Evolutionary conservation across 2,113 vertebrate genomes (phyloP).

Genomic region (Albula goreensis): DNA sequence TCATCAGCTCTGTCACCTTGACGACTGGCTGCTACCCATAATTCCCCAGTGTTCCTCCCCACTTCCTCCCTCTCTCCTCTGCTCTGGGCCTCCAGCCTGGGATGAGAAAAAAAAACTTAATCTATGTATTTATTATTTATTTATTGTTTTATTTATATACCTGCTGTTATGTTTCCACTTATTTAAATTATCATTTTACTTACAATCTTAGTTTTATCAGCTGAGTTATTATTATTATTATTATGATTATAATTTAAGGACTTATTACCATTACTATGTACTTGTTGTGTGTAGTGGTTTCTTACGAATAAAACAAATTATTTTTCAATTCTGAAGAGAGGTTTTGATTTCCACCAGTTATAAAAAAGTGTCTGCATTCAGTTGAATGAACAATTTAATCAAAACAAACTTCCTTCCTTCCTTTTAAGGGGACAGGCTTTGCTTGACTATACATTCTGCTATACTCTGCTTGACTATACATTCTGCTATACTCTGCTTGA

Average conservation of each 20-base stretch:
- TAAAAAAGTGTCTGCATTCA: neutral
- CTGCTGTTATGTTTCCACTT: neutral
- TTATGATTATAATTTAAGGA: neutral
- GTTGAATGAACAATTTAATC: too few species aligned
- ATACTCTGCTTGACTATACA: too few species aligned
- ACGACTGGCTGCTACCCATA: neutral
- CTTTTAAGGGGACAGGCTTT: neutral
- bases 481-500: too few species aligned
- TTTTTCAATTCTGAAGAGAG: neutral
- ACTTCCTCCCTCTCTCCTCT: neutral
- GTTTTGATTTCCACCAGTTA: neutral
- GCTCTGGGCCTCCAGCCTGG: neutral
- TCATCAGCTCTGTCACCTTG: too few species aligned
- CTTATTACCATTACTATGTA: neutral
- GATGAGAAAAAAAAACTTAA: neutral
- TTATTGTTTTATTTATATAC: constrained; percentile 4
- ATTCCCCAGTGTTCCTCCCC: neutral
- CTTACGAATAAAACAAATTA: constrained; percentile 2
- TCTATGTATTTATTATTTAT: neutral
- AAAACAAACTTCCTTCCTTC: neutral
- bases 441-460: too few species aligned
- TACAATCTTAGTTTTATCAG: neutral
- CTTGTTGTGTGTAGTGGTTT: constrained; percentile 9
- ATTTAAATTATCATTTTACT: neutral
- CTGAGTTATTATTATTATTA: neutral